A percentile compares a stretch with the other conserved stretches of the same genome.
Evolutionary conservation across 2,888 invertebrate species (phyloP).

Genomic region (Drosophila niveifrons): DNA sequence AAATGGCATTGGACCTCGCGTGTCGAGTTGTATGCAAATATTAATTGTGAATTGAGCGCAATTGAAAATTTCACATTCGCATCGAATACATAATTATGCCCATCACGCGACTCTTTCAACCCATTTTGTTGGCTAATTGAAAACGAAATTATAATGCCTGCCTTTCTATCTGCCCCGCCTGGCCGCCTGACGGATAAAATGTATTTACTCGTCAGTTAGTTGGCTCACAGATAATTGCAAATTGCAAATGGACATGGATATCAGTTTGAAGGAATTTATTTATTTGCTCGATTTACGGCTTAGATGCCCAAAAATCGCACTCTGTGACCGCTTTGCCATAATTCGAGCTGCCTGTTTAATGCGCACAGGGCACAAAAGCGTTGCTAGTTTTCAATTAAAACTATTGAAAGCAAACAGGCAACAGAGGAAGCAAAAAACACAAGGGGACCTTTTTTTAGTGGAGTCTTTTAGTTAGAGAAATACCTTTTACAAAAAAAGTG

Average conservation of each 20-base stretch:
- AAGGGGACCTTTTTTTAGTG: neutral
- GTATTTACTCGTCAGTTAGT: conserved; percentile 5
- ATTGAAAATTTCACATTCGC: conserved; percentile 44
- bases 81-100: conserved; percentile 53
- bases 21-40: conserved; percentile 29
- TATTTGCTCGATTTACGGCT: conserved; percentile 18
- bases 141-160: conserved; percentile 51
- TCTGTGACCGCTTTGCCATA: neutral
- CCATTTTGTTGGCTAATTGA: conserved; percentile 60
- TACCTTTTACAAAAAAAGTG: neutral
- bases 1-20: conserved; percentile 17
- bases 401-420: conserved; percentile 1
- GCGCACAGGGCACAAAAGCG: neutral
- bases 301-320: neutral
- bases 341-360: neutral
- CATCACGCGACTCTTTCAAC: conserved; percentile 14
- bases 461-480: neutral
- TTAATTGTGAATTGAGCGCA: conserved; percentile 43
- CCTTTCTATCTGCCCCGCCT: conserved; percentile 1
- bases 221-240: conserved; percentile 16
- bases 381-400: conserved; percentile 27
- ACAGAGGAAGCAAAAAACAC: neutral
- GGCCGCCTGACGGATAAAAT: conserved; percentile 25
- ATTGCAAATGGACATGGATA: conserved; percentile 31
- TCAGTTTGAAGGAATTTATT: conserved; percentile 17